Conservation (phyloP, 2,797 vertebrate genomes). For the Acridotheres tristis region DNA sequence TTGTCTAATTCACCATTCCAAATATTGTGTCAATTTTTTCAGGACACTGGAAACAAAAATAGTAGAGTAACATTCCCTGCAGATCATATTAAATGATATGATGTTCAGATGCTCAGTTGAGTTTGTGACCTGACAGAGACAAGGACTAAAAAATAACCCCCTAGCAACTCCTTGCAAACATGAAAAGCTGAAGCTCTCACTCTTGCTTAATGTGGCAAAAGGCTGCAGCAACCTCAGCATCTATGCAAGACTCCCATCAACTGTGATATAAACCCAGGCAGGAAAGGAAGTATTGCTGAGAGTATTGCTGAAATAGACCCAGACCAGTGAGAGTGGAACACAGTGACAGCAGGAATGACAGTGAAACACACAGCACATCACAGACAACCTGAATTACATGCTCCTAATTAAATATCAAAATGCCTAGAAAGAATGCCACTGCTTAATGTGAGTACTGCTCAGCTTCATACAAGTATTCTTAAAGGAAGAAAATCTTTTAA, state of each 20-base stretch:
- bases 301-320: not conserved
- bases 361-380: not conserved
- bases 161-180: not conserved
- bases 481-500: not conserved
- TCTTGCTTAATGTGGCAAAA: not conserved
- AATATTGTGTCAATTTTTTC: not conserved
- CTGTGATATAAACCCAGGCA: not conserved
- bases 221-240: not conserved
- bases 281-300: not conserved
- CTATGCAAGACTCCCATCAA: not conserved
- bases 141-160: not conserved
- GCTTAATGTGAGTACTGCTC: not conserved
- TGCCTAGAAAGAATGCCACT: not conserved
- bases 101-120: not conserved
- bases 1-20: not conserved
- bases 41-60: not conserved
- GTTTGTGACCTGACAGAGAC: not conserved
- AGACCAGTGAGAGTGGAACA: not conserved
- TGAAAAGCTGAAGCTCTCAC: not conserved
- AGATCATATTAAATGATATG: not conserved
- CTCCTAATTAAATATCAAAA: not conserved
- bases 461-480: not conserved
- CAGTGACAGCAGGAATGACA: not conserved
- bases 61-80: not conserved
- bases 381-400: accelerated